Percentiles rank a stretch among this genome's conserved stretches.
Evolutionary conservation across 1,140 invertebrate species (phyloP).

Genomic region (Panulirus ornatus): DNA sequence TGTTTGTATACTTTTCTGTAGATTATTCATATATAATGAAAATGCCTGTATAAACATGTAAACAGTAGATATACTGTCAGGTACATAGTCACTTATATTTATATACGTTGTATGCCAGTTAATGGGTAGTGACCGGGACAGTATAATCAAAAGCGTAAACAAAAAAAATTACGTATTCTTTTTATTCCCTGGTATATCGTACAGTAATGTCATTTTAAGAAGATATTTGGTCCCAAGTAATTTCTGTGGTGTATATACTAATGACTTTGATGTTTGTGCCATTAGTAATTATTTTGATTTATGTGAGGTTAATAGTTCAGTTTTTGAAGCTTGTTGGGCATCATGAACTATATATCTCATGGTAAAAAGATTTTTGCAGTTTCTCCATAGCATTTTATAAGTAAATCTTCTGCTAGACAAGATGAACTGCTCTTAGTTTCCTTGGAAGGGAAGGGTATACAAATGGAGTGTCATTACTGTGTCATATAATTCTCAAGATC

Average conservation of each 20-base stretch:
- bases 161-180: neutral
- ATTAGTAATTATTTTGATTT: slow-evolving; percentile 7
- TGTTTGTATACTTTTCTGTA: neutral
- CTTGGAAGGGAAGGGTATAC: neutral
- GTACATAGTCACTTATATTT: too few species aligned
- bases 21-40: neutral
- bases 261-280: slow-evolving; percentile 6
- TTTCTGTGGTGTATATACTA: slow-evolving; percentile 30
- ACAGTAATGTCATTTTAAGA: neutral
- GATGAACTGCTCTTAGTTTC: neutral
- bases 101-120: neutral
- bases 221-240: slow-evolving; percentile 28
- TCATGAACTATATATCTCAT: neutral
- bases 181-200: neutral
- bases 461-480: neutral
- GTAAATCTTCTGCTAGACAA: neutral
- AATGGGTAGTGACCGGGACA: neutral
- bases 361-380: neutral
- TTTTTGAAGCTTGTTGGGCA: neutral
- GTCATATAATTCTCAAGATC: neutral
- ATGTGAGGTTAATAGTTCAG: neutral
- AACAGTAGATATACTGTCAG: neutral
- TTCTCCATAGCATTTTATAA: neutral
- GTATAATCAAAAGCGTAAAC: neutral
- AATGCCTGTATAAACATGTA: neutral